These are phyloP conservation scores for Rousettus madagascariensis DNA, from an alignment of 2,797 vertebrate species.

Conservation along the genomic window DNA sequence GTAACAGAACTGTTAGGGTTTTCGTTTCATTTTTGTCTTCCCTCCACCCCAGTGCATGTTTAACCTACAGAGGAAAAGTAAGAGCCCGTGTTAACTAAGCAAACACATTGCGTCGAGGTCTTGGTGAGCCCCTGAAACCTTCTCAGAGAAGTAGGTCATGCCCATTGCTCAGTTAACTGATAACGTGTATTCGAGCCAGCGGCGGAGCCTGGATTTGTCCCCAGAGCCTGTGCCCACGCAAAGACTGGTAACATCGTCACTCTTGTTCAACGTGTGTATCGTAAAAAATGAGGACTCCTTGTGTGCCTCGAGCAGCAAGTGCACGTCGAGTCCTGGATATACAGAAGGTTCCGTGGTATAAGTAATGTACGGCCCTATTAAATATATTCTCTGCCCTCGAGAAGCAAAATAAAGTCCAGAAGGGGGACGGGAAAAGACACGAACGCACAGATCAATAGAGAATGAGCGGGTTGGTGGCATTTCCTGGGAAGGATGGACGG, in stretches of 20 bases:
- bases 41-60: not conserved
- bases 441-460: not conserved
- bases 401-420: not conserved
- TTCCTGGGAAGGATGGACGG: not conserved
- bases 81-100: not conserved
- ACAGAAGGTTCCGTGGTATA: not conserved
- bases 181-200: not conserved
- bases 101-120: not conserved
- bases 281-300: not conserved
- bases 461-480: rapidly evolving
- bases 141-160: not conserved
- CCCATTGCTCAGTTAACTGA: not conserved
- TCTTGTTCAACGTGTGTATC: not conserved
- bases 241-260: not conserved
- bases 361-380: not conserved
- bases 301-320: not conserved
- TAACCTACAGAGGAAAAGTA: not conserved
- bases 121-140: no score
- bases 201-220: not conserved
- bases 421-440: not conserved
- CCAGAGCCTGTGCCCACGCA: not conserved
- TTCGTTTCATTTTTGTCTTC: not conserved
- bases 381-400: not conserved
- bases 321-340: not conserved
- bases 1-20: not conserved